A percentile compares a stretch with the other conserved stretches of the same genome.
Evolutionary conservation across 2,888 invertebrate species (phyloP).

Genomic region (Cerastis leucographa): DNA sequence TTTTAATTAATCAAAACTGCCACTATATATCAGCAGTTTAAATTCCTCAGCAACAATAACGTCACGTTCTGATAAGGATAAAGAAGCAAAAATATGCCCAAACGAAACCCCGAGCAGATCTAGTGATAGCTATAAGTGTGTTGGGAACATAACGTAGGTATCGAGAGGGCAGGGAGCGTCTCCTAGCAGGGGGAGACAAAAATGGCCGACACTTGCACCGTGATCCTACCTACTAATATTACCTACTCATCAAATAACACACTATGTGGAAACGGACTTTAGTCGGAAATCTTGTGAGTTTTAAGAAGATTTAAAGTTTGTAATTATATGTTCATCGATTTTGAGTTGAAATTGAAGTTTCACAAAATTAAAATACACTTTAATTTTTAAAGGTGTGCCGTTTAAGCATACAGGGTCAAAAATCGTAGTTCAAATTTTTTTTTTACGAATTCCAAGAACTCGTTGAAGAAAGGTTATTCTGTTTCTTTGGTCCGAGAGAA

Average conservation of each 20-base stretch:
- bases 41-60: constrained; percentile 1
- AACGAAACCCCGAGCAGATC: constrained; percentile 27
- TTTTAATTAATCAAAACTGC: neutral
- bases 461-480: neutral
- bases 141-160: constrained; percentile 63
- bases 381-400: neutral
- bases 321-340: neutral
- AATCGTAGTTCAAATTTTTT: neutral
- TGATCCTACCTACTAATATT: constrained; percentile 64
- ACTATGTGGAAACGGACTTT: constrained; percentile 48
- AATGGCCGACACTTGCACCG: constrained; percentile 84
- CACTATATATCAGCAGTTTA: neutral
- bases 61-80: constrained; percentile 1
- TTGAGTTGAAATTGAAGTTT: neutral
- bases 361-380: neutral
- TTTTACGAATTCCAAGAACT: neutral
- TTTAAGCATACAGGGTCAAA: neutral
- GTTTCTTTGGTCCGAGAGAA: neutral
- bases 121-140: constrained; percentile 57
- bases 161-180: constrained; percentile 67
- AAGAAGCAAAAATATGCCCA: constrained; percentile 40
- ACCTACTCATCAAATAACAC: constrained; percentile 62
- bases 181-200: constrained; percentile 83
- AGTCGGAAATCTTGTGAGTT: neutral
- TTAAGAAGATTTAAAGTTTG: neutral